Evolutionary conservation across 2,888 invertebrate species (phyloP).

Genomic region (Coecobrya sp.): DNA sequence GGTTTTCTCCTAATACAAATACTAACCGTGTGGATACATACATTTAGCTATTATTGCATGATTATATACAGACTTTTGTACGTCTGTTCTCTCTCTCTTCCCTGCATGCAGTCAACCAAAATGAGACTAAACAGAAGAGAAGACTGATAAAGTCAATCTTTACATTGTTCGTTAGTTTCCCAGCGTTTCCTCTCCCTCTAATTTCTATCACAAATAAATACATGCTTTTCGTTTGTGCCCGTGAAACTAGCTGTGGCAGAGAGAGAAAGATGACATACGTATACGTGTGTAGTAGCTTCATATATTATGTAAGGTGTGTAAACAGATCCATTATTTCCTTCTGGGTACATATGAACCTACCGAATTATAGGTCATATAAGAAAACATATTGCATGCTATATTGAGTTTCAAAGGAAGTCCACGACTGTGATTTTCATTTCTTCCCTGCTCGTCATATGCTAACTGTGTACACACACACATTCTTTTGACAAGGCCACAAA

Average conservation of each 20-base stretch:
- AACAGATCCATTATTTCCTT: background rate
- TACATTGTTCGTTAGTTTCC: constrained; percentile 72
- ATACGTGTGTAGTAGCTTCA: background rate
- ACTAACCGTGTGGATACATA: background rate
- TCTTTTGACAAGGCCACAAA: constrained; percentile 79
- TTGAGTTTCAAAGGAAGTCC: constrained; percentile 25
- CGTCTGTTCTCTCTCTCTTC: background rate
- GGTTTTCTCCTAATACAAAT: background rate
- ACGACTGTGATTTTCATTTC: constrained; percentile 46
- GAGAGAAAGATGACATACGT: background rate
- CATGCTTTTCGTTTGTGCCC: background rate
- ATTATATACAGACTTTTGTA: background rate
- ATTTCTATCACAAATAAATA: constrained; percentile 31
- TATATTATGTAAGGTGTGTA: background rate
- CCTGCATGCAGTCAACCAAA: constrained; percentile 73
- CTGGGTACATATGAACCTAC: background rate
- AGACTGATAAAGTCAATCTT: constrained; percentile 82
- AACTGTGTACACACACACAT: constrained; percentile 64
- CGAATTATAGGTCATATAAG: background rate
- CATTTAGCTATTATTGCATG: background rate
- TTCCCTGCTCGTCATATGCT: constrained; percentile 53
- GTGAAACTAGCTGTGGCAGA: background rate
- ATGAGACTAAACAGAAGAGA: constrained; percentile 78
- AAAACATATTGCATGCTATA: constrained; percentile 2
- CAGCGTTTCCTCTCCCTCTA: constrained; percentile 8